These are phyloP conservation scores for Chelidonichthys spinosus DNA, from an alignment of 2,797 vertebrate genomes.

Conservation along the genomic window DNA sequence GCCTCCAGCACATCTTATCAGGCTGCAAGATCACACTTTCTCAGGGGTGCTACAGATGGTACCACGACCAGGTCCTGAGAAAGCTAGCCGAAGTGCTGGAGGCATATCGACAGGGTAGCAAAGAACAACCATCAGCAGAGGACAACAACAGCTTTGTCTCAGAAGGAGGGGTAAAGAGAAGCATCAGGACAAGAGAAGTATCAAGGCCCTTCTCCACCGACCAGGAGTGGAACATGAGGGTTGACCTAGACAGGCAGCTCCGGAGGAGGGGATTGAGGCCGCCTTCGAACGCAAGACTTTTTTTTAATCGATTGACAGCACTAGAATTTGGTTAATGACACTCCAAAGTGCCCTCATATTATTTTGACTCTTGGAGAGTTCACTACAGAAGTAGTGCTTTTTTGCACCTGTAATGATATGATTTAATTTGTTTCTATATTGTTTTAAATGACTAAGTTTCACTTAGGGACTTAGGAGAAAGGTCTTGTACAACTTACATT, in stretches of 20 bases:
- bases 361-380: too few species aligned
- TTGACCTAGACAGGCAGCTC: background rate
- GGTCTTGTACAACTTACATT: too few species aligned
- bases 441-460: too few species aligned
- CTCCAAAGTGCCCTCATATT: too few species aligned
- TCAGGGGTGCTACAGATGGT: background rate
- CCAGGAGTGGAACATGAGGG: slow-evolving; percentile 4
- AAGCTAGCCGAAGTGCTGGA: slow-evolving; percentile 9
- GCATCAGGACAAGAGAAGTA: background rate
- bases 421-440: too few species aligned
- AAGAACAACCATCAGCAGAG: background rate
- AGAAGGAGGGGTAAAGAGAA: background rate
- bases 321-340: background rate
- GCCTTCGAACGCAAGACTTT: too few species aligned
- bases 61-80: slow-evolving; percentile 9
- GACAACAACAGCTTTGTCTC: background rate
- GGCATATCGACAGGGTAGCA: background rate
- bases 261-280: background rate
- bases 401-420: too few species aligned
- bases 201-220: background rate
- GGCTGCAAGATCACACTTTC: background rate
- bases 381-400: too few species aligned
- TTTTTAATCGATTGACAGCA: too few species aligned
- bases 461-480: too few species aligned
- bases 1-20: slow-evolving; percentile 19